phyloP scores from a whole-genome alignment of 2,888 invertebrate genomes.

The Drosophila testacea region DNA sequence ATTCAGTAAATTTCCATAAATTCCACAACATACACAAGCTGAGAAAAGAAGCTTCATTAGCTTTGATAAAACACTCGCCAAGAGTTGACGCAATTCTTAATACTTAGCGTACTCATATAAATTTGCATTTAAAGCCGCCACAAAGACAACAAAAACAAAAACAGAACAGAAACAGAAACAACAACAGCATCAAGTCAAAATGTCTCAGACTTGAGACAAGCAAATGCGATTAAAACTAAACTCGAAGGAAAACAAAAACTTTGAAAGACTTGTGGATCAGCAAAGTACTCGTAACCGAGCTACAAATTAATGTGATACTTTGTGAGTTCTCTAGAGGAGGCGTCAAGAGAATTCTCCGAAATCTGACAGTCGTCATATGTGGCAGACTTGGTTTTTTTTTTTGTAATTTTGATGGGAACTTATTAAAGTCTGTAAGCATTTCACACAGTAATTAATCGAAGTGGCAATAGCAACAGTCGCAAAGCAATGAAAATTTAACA shows the following conservation, averaged over 20 bases:
- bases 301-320: conserved; percentile 64
- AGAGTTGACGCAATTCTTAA: conserved; percentile 9
- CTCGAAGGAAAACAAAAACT: conserved; percentile 60
- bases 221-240: conserved; percentile 68
- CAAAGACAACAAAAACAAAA: conserved; percentile 4
- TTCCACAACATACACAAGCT: background rate
- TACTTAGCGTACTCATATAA: conserved; percentile 38
- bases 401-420: conserved; percentile 25
- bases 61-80: background rate
- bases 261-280: conserved; percentile 45
- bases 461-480: conserved; percentile 39
- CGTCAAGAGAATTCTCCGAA: background rate
- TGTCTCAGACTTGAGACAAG: conserved; percentile 36
- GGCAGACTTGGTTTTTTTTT: background rate
- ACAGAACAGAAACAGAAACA: background rate
- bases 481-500: conserved; percentile 55
- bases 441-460: conserved; percentile 70
- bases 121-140: conserved; percentile 54
- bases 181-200: conserved; percentile 19
- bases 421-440: conserved; percentile 32
- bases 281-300: conserved; percentile 30
- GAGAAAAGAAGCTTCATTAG: background rate
- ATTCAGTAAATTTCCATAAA: background rate
- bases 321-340: conserved; percentile 2
- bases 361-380: conserved; percentile 31